Percentiles rank a stretch among this genome's conserved stretches.
Conservation (phyloP, 37 sponge, comb jelly and placozoan species). For the Cladorhizidae sp. region DNA sequence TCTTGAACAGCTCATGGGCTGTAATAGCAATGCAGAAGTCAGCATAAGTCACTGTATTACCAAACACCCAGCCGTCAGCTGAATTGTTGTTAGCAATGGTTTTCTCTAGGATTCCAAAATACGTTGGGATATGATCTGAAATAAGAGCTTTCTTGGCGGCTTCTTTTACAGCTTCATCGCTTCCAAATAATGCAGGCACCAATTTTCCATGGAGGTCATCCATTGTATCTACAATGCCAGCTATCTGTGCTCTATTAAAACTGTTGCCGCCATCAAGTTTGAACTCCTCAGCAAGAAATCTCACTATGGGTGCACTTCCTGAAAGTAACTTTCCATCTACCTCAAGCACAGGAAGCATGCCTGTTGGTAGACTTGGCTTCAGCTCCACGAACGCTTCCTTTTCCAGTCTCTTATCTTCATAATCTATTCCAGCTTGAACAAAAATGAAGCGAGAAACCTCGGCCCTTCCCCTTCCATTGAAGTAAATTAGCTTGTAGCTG, state of each 20-base stretch:
- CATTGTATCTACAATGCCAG: slow-evolving; percentile 23
- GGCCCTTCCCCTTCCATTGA: slow-evolving; percentile 25
- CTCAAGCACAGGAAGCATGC: slow-evolving; percentile 55
- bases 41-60: slow-evolving; percentile 30
- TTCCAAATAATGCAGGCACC: slow-evolving; percentile 2
- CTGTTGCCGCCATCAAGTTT: slow-evolving; percentile 41
- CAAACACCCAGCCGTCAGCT: slow-evolving; percentile 32
- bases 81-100: not conserved
- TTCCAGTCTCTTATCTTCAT: slow-evolving; percentile 31
- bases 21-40: slow-evolving; percentile 15
- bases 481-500: slow-evolving; percentile 69
- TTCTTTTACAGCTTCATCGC: slow-evolving; percentile 47
- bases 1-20: not conserved
- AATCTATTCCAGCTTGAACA: slow-evolving; percentile 47
- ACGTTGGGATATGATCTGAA: slow-evolving; percentile 23
- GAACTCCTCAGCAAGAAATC: slow-evolving; percentile 49
- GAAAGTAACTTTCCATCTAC: slow-evolving; percentile 51
- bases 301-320: slow-evolving; percentile 33
- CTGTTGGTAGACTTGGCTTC: slow-evolving; percentile 43
- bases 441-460: slow-evolving; percentile 49
- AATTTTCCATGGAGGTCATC: slow-evolving; percentile 12
- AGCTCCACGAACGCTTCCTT: slow-evolving; percentile 7
- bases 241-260: slow-evolving; percentile 28
- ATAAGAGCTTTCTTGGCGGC: slow-evolving; percentile 22
- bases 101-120: slow-evolving; percentile 16